phyloP scores from a whole-genome alignment of 2,888 invertebrate species.

The Xylota segnis region DNA sequence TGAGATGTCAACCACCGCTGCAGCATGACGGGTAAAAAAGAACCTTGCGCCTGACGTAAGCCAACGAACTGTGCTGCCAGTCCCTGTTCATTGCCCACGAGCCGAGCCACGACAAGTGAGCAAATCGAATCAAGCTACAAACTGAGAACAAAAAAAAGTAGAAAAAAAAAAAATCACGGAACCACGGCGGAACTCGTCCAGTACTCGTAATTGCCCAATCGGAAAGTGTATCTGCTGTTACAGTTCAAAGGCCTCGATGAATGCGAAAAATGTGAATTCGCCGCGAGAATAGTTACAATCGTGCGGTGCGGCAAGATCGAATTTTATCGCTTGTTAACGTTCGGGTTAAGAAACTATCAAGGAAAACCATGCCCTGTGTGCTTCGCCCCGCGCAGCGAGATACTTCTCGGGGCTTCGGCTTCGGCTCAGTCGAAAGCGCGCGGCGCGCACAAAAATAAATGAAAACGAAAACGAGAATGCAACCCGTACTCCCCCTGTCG shows the following conservation, averaged over 20 bases:
- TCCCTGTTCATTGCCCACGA: background rate
- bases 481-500: background rate
- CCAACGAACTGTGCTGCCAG: constrained; percentile 52
- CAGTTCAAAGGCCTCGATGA: constrained; percentile 72
- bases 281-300: constrained; percentile 69
- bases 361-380: constrained; percentile 72
- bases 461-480: constrained; percentile 70
- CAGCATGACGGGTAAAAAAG: constrained; percentile 60
- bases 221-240: constrained; percentile 68
- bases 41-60: constrained; percentile 72
- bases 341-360: constrained; percentile 78
- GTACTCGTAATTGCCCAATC: constrained; percentile 58
- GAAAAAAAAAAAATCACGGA: constrained; percentile 52
- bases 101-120: constrained; percentile 29
- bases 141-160: background rate
- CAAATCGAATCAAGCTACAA: constrained; percentile 31
- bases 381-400: constrained; percentile 1
- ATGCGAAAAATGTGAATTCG: constrained; percentile 74
- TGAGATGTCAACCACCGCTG: constrained; percentile 66
- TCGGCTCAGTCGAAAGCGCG: constrained; percentile 13
- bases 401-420: too few relatives aligned
- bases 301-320: constrained; percentile 63
- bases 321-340: constrained; percentile 67
- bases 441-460: constrained; percentile 64
- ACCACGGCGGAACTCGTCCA: constrained; percentile 54